Percentiles rank a stretch among this genome's conserved stretches.
phyloP scores from a whole-genome alignment of 2,113 vertebrate genomes.

The Ranitomeya variabilis region DNA sequence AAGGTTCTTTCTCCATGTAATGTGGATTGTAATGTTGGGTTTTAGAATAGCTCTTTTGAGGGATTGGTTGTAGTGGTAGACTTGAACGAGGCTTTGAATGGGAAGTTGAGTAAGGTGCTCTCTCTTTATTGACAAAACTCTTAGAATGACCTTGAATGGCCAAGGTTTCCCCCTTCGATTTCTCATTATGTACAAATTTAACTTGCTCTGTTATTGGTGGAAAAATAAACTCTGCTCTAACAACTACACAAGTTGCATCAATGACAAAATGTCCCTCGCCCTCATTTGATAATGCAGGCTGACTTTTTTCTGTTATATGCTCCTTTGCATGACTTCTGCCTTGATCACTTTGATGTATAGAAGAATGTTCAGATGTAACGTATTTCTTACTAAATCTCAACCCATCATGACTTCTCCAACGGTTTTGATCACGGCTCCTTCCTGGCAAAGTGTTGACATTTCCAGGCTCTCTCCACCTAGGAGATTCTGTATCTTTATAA shows the following conservation, averaged over 20 bases:
- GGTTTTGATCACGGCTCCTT: conserved; percentile 6
- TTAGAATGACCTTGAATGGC: background rate
- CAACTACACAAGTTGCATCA: conserved; percentile 84
- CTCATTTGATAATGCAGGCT: background rate
- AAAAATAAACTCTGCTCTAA: conserved; percentile 80
- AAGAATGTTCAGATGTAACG: background rate
- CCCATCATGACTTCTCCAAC: background rate
- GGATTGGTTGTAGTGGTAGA: background rate
- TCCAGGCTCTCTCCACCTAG: conserved; percentile 29
- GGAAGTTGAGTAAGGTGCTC: background rate
- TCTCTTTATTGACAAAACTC: background rate
- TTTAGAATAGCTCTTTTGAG: background rate
- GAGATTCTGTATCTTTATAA: background rate
- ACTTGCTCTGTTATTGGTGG: conserved; percentile 76
- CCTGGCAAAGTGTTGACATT: conserved; percentile 40
- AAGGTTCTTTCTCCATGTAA: background rate
- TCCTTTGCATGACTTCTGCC: background rate
- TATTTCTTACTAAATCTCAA: background rate
- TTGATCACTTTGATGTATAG: background rate
- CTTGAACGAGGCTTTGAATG: background rate
- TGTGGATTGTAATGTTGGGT: background rate
- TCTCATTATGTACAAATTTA: conserved; percentile 62
- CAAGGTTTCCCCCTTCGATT: background rate
- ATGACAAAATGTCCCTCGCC: conserved; percentile 75
- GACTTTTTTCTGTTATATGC: background rate